Percentiles rank a stretch among this genome's conserved stretches.
Evolutionary conservation across 2,888 invertebrate genomes (phyloP).

Genomic region (Drosophila yooni): DNA sequence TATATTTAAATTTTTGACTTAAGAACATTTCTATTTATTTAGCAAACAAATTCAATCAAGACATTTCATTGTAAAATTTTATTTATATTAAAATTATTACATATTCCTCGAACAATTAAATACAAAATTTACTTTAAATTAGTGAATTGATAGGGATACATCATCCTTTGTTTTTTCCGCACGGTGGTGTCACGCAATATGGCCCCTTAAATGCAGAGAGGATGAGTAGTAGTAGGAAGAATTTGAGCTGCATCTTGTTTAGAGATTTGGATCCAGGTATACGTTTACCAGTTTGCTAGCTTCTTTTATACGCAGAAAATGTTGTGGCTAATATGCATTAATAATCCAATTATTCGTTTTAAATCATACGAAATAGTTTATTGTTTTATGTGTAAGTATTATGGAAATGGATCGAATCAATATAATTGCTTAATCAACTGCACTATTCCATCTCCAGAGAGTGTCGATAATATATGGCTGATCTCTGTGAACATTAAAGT

Average conservation of each 20-base stretch:
- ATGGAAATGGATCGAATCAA: conserved; percentile 2
- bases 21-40: neutral
- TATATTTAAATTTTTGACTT: neutral
- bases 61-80: neutral
- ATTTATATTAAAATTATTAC: neutral
- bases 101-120: neutral
- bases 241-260: neutral
- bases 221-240: neutral
- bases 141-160: neutral
- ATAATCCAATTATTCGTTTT: neutral
- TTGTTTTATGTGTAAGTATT: neutral
- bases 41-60: neutral
- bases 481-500: neutral
- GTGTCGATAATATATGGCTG: neutral
- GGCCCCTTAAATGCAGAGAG: neutral
- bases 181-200: too few relatives aligned
- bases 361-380: neutral
- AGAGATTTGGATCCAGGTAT: neutral
- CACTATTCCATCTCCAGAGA: neutral
- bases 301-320: neutral
- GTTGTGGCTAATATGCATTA: neutral
- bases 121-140: neutral
- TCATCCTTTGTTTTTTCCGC: too few relatives aligned
- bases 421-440: conserved; percentile 2
- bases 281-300: neutral